phyloP scores from a whole-genome alignment of 2,797 vertebrate species.

The Hapalemur alaotrensis region DNA sequence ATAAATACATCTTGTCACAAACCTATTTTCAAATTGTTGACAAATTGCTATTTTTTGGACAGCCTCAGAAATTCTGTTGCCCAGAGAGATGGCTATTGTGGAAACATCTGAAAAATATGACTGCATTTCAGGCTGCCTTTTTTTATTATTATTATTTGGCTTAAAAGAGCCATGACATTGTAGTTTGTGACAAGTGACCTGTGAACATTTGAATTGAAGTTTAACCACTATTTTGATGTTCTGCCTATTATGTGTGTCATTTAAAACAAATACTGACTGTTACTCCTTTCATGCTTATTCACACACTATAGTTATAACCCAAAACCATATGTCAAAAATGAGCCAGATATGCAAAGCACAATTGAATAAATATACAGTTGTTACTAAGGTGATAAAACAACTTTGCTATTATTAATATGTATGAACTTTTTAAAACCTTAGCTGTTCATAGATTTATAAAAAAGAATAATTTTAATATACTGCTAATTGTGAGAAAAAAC shows the following conservation, averaged over 20 bases:
- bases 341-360: not conserved
- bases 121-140: not conserved
- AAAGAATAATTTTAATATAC: not conserved
- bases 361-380: slow-evolving; percentile 56
- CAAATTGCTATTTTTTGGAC: slow-evolving; percentile 69
- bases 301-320: slow-evolving; percentile 41
- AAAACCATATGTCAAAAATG: slow-evolving; percentile 54
- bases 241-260: slow-evolving; percentile 29
- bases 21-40: slow-evolving; percentile 59
- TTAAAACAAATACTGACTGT: slow-evolving; percentile 60
- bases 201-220: not conserved
- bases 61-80: slow-evolving; percentile 23
- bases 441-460: slow-evolving; percentile 5
- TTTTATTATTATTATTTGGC: not conserved
- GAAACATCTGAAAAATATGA: slow-evolving; percentile 38
- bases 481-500: not conserved
- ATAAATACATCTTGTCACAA: slow-evolving; percentile 71
- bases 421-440: not conserved
- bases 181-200: slow-evolving; percentile 61
- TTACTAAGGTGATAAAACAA: slow-evolving; percentile 25
- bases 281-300: slow-evolving; percentile 67
- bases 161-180: not conserved
- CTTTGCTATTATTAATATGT: slow-evolving; percentile 29
- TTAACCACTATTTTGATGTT: slow-evolving; percentile 64
- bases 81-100: slow-evolving; percentile 18